Percentiles rank a stretch among this genome's conserved stretches.
phyloP scores from a whole-genome alignment of 2,113 vertebrate genomes.

The Muntiacus reevesi region DNA sequence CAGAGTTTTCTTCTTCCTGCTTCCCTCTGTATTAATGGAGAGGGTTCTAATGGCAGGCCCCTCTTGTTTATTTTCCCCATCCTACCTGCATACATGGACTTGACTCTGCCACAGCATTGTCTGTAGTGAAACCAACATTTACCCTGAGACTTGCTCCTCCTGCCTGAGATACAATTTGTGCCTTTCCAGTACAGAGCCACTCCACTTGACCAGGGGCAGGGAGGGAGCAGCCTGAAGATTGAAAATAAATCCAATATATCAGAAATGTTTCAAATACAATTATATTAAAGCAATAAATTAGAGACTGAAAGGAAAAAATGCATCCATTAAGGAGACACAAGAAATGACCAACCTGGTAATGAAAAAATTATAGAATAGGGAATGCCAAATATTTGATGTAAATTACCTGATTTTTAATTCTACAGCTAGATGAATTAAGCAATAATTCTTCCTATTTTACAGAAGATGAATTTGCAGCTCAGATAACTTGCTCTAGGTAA shows the following conservation, averaged over 20 bases:
- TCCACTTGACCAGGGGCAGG: not conserved
- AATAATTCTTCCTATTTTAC: not conserved
- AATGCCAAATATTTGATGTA: not conserved
- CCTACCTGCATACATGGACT: not conserved
- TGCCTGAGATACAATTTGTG: not conserved
- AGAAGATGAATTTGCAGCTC: not conserved
- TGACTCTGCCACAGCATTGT: not conserved
- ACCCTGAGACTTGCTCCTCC: not conserved
- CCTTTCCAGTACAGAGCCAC: not conserved
- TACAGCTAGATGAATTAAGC: not conserved
- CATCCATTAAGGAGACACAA: not conserved
- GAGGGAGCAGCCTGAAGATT: not conserved
- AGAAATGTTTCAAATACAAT: not conserved
- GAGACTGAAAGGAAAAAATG: not conserved
- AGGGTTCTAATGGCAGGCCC: not conserved
- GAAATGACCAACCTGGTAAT: not conserved
- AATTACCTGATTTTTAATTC: not conserved
- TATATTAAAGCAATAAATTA: not conserved
- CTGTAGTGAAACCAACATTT: not conserved
- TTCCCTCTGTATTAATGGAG: not conserved
- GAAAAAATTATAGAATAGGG: not conserved
- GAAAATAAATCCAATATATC: not conserved
- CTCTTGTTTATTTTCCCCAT: not conserved
- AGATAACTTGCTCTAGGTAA: not conserved
- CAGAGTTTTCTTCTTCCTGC: not conserved